Conservation (phyloP, 2,113 vertebrate species). For the Sula dactylatra region DNA sequence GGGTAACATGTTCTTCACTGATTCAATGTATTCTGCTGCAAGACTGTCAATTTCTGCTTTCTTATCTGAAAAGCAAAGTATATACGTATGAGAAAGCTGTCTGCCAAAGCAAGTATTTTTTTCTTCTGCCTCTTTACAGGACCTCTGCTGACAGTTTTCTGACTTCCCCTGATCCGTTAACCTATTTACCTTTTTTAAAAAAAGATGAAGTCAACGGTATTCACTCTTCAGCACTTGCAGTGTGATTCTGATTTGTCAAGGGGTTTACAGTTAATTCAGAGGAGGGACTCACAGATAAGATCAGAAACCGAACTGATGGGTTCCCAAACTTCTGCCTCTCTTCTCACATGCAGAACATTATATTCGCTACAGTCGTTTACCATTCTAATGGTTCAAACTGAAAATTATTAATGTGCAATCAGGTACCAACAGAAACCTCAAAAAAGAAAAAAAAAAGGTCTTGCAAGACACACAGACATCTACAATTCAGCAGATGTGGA, state of each 20-base stretch:
- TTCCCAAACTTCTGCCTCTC: neutral
- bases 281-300: neutral
- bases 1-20: conserved; percentile 83
- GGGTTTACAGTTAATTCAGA: neutral
- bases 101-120: neutral
- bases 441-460: neutral
- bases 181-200: neutral
- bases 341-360: accelerated
- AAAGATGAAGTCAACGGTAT: neutral
- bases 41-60: conserved; percentile 92
- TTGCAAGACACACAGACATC: neutral
- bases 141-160: neutral
- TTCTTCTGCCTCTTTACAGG: accelerated
- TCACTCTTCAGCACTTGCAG: accelerated
- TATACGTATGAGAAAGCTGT: accelerated
- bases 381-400: neutral
- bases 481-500: accelerated
- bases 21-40: conserved; percentile 89
- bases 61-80: conserved; percentile 80
- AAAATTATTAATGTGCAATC: accelerated
- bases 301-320: accelerated
- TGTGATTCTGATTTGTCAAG: neutral
- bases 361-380: neutral
- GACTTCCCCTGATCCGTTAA: accelerated
- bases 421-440: neutral